These are phyloP conservation scores for Achatina immaculata DNA, from an alignment of 1,140 invertebrate genomes.

Conservation along the genomic window DNA sequence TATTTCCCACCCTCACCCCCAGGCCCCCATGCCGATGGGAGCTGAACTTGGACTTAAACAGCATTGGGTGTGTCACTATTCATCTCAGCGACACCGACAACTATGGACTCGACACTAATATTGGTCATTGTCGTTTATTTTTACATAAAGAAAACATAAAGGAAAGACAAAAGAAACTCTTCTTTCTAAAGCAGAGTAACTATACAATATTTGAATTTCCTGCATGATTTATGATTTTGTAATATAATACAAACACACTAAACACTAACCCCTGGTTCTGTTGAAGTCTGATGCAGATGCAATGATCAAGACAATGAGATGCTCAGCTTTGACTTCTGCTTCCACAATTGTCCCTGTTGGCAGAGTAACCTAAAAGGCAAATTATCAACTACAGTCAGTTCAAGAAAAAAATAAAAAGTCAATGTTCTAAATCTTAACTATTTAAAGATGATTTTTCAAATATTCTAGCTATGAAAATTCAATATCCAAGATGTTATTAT, in stretches of 20 bases:
- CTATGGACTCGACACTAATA: too few relatives aligned
- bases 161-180: too few relatives aligned
- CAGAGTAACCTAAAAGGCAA: slow-evolving; percentile 50
- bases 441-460: neutral
- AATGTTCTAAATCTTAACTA: neutral
- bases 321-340: slow-evolving; percentile 43
- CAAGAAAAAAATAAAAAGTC: neutral
- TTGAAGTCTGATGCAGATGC: slow-evolving; percentile 51
- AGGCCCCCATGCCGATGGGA: too few relatives aligned
- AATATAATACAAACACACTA: neutral
- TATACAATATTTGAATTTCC: too few relatives aligned
- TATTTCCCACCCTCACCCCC: too few relatives aligned
- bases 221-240: neutral
- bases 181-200: too few relatives aligned
- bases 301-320: slow-evolving; percentile 52
- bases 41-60: too few relatives aligned
- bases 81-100: too few relatives aligned
- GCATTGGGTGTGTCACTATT: too few relatives aligned
- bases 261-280: slow-evolving; percentile 45
- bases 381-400: neutral
- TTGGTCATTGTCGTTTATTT: too few relatives aligned
- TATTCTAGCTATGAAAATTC: neutral
- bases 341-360: slow-evolving; percentile 56
- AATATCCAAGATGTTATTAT: too few relatives aligned
- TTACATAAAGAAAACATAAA: too few relatives aligned